Evolutionary conservation across 2,113 vertebrate genomes (phyloP).

Genomic region (Dipodomys spectabilis): DNA sequence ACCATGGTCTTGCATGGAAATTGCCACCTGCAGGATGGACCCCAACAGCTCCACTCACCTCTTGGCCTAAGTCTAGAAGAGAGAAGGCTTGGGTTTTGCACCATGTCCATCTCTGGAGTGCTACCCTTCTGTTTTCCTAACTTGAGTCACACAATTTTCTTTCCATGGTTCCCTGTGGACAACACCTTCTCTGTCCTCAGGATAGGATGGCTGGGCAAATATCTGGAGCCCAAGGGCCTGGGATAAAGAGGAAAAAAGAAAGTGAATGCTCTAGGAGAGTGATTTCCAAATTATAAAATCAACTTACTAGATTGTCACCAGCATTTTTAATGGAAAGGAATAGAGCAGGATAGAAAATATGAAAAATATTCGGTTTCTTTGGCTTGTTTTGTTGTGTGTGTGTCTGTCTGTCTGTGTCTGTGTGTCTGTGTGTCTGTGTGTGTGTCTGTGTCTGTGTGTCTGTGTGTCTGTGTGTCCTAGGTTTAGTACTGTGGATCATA

Average conservation of each 20-base stretch:
- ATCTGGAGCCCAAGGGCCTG: neutral
- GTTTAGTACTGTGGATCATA: neutral
- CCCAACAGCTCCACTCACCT: neutral
- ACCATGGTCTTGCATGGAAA: neutral
- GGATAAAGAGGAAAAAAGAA: neutral
- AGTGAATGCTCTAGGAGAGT: neutral
- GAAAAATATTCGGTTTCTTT: neutral
- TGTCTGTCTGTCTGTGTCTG: neutral
- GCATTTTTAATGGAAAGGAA: neutral
- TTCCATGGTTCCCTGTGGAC: too few relatives aligned
- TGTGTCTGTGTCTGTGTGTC: neutral
- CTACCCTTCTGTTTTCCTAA: neutral
- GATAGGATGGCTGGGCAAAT: neutral
- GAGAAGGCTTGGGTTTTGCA: too few relatives aligned
- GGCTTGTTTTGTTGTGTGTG: neutral
- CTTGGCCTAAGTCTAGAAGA: too few relatives aligned
- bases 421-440: neutral
- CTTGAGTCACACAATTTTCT: neutral
- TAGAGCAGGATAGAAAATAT: neutral
- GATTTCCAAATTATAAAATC: neutral
- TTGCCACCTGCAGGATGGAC: too few relatives aligned
- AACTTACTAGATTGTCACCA: neutral
- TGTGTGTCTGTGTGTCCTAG: neutral
- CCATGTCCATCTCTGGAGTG: neutral
- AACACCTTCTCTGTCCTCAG: neutral